phyloP scores from a whole-genome alignment of 2,797 vertebrate species.

The Hydrocynus forskahlii region DNA sequence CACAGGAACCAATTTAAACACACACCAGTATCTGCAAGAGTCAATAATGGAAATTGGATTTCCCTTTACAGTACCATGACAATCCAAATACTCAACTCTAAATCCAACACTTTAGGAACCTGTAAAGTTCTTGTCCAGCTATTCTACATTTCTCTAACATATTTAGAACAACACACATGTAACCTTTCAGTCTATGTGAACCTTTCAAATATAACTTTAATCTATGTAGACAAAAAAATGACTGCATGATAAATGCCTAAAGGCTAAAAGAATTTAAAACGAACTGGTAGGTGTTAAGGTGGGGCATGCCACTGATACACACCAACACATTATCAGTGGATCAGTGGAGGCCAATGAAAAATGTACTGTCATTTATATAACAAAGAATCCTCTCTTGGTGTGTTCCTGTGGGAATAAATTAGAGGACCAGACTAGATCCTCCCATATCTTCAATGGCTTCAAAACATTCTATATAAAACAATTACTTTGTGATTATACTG shows the following conservation, averaged over 20 bases:
- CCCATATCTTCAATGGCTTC: not conserved
- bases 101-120: slow-evolving; percentile 80
- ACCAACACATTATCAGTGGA: not conserved
- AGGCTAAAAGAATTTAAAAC: not conserved
- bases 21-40: slow-evolving; percentile 86
- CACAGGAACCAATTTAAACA: slow-evolving; percentile 99
- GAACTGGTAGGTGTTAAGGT: slow-evolving; percentile 1
- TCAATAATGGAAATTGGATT: slow-evolving; percentile 99
- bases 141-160: slow-evolving; percentile 50
- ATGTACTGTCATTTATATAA: not conserved
- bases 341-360: not conserved
- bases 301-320: not conserved
- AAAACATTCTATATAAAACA: not conserved
- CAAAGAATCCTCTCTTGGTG: not conserved
- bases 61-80: slow-evolving; percentile 72
- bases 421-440: not conserved
- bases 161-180: not conserved
- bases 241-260: not conserved
- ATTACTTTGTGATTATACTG: not conserved
- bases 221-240: too few relatives aligned
- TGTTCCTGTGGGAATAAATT: slow-evolving; percentile 4
- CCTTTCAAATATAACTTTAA: too few relatives aligned
- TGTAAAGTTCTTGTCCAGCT: slow-evolving; percentile 83
- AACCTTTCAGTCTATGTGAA: not conserved
- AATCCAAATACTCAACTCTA: slow-evolving; percentile 56